Percentiles rank a stretch among this genome's conserved stretches.
phyloP scores from a whole-genome alignment of 2,113 vertebrate species.

The Chrysemys picta region DNA sequence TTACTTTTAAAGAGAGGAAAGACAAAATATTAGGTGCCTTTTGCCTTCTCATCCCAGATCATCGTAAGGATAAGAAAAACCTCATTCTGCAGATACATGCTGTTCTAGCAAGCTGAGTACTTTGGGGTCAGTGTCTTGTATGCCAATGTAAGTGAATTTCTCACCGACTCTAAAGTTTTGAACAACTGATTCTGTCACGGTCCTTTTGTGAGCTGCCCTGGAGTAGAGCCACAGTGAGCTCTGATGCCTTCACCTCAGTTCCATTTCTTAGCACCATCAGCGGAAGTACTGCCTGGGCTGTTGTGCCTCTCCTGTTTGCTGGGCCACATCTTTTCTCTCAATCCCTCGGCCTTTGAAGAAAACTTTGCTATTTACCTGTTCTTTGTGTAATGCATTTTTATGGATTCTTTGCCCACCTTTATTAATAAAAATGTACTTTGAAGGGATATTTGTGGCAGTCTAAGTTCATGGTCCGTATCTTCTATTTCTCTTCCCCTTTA shows the following conservation, averaged over 20 bases:
- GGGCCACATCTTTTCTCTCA: not conserved
- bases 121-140: not conserved
- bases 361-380: not conserved
- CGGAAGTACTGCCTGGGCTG: not conserved
- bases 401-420: not conserved
- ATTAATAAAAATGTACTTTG: not conserved
- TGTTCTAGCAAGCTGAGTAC: not conserved
- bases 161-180: not conserved
- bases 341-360: not conserved
- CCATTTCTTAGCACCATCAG: not conserved
- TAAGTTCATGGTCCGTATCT: not conserved
- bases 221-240: constrained; percentile 28
- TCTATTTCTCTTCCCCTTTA: not conserved
- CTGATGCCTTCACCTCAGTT: not conserved
- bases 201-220: not conserved
- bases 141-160: not conserved
- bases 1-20: not conserved
- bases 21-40: not conserved
- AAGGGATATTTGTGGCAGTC: not conserved
- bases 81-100: not conserved
- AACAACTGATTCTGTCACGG: not conserved
- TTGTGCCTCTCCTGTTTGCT: not conserved
- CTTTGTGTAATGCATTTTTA: not conserved
- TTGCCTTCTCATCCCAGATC: not conserved
- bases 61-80: not conserved